Base-by-base conservation (phyloP, 2,797 vertebrate genomes). In the Bufotes viridis region DNA sequence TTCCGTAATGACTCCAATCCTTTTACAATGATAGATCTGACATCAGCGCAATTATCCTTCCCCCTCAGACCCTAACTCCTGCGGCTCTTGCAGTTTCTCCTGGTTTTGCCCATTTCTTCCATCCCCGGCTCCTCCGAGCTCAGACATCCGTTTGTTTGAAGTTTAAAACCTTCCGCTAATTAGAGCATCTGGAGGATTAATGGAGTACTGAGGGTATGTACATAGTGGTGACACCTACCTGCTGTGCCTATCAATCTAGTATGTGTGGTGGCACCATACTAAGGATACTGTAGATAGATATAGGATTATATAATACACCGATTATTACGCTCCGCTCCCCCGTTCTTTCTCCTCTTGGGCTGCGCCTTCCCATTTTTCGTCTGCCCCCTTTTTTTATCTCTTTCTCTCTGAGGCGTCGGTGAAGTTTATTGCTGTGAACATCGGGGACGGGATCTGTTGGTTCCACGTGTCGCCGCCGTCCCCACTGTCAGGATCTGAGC, bases 161-260 rank as follows among this genome's bases (percentile, higher is more conserved):
- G 88, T 87, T 89, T 69, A 15, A 72, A 70, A 83, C 88, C 88
- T 82, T 86, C 60, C 29, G 51, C 88, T 89, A 89, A 89, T 89
- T 86, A 83, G 74, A 86, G 80, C 81, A 87, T 87, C 84, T 83
- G 80, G 88, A 87, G 88, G 74, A 89, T 87, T 89, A 87, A 87
- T 89, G 78, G 80, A 18, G 57, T 58, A 89, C 84, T 70, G 76
- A 58, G 80, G 84, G 61, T 78, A 86, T 78, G 55, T 82, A 83
- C 84, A 83, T 78, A 53, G 49, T 70, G 84, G 78, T 82, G 88
- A 89, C 88, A 86, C 72, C 29, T 67, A 61, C 84, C 76, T 78
- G 74, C 86, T 76, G 72, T 60, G 61, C 22, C 20, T 78, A 89
- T 86, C 82, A 61, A 86, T 78, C 79, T 70, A 82, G 24, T 81